phyloP scores from a whole-genome alignment of 2,888 invertebrate genomes.

The Coelopa pilipes region DNA sequence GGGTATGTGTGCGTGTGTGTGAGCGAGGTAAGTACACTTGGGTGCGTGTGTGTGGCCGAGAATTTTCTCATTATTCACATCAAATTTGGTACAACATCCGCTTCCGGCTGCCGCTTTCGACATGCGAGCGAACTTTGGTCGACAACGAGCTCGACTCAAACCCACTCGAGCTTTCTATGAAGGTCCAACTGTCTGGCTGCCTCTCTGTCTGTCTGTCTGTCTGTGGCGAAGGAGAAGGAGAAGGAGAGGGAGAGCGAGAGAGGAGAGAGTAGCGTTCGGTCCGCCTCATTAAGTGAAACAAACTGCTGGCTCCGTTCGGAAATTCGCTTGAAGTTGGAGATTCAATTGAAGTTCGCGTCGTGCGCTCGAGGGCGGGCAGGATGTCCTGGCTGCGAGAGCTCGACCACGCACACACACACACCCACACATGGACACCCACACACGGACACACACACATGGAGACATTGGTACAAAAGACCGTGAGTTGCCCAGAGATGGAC shows the following conservation, averaged over 20 bases:
- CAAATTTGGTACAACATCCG: conserved; percentile 40
- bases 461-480: too few species aligned
- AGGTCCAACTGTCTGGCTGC: background rate
- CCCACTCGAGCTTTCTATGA: background rate
- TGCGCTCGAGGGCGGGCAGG: background rate
- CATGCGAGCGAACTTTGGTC: conserved; percentile 8
- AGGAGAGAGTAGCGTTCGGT: background rate
- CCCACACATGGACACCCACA: background rate
- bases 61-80: conserved; percentile 40
- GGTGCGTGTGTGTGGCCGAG: conserved; percentile 15
- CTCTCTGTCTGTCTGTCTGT: background rate
- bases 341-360: background rate
- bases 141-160: background rate
- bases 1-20: background rate
- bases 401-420: background rate
- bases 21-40: background rate
- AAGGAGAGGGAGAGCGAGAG: background rate
- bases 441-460: too few species aligned
- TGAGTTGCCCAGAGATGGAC: too few species aligned
- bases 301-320: too few species aligned
- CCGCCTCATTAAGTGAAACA: too few species aligned
- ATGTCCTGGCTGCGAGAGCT: background rate
- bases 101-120: conserved; percentile 28
- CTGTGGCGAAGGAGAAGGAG: background rate
- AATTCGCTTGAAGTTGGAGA: too few species aligned